phyloP scores from a whole-genome alignment of 2,888 invertebrate genomes.

The Drosophila algonquin region DNA sequence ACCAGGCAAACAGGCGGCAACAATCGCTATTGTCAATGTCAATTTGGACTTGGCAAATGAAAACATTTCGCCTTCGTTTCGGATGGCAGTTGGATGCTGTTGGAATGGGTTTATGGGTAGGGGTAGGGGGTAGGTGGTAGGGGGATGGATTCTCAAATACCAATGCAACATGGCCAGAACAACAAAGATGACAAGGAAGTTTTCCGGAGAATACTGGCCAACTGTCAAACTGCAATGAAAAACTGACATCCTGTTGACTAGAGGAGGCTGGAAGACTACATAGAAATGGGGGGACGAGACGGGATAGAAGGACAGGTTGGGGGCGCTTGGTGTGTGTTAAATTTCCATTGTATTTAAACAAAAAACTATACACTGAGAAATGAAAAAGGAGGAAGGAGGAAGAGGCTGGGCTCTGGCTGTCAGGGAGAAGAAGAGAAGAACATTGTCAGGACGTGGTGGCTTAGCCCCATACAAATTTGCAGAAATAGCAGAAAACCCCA shows the following conservation, averaged over 20 bases:
- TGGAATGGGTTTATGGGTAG: not conserved
- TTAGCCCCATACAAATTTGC: constrained; percentile 25
- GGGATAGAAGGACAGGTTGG: not conserved
- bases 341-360: constrained; percentile 34
- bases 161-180: constrained; percentile 19
- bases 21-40: constrained; percentile 47
- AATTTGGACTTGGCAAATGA: constrained; percentile 62
- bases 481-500: not conserved
- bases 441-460: constrained; percentile 18
- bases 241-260: constrained; percentile 46
- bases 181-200: constrained; percentile 65
- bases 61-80: constrained; percentile 54
- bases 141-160: not conserved
- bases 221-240: constrained; percentile 60
- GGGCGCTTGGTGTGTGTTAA: not conserved
- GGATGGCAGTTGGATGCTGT: not conserved
- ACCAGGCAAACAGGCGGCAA: not conserved
- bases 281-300: no score
- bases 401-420: no score
- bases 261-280: not conserved
- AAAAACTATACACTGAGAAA: constrained; percentile 20
- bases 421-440: constrained; percentile 3
- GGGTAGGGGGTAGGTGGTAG: no score
- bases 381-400: not conserved
- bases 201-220: constrained; percentile 33